phyloP scores from a whole-genome alignment of 2,797 vertebrate genomes.

The Arrhamphus sclerolepis region DNA sequence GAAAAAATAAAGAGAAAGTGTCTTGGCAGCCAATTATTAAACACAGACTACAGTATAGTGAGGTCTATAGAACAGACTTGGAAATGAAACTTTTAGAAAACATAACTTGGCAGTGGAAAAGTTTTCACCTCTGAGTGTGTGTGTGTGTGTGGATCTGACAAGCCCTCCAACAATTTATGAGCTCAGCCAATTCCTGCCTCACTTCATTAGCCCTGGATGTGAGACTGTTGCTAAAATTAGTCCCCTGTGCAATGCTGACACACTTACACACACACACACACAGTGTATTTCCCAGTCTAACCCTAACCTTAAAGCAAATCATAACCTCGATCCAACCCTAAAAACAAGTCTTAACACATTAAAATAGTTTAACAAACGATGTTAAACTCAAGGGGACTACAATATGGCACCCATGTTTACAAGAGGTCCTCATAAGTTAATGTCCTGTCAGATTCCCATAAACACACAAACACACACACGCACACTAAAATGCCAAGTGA shows the following conservation, averaged over 20 bases:
- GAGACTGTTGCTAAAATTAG: slow-evolving; percentile 82
- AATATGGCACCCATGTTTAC: too few species aligned
- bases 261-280: slow-evolving; percentile 38
- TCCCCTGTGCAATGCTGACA: slow-evolving; percentile 60
- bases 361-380: too few species aligned
- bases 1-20: background rate
- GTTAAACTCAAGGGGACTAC: background rate
- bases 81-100: slow-evolving; percentile 33
- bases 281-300: too few species aligned
- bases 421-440: too few species aligned
- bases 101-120: slow-evolving; percentile 52
- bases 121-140: slow-evolving; percentile 35
- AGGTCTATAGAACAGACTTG: slow-evolving; percentile 26
- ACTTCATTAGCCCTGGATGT: slow-evolving; percentile 78
- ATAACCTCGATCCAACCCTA: too few species aligned
- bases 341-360: too few species aligned
- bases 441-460: slow-evolving; percentile 64
- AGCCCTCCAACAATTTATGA: slow-evolving; percentile 77
- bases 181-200: slow-evolving; percentile 79
- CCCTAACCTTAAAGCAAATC: too few species aligned
- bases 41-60: slow-evolving; percentile 8
- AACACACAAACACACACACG: slow-evolving; percentile 26
- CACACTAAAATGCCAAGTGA: slow-evolving; percentile 50
- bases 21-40: slow-evolving; percentile 11
- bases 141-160: slow-evolving; percentile 12